Percentiles rank a stretch among this genome's conserved stretches.
These are phyloP conservation scores for Xanthorhoe spadicearia DNA, from an alignment of 2,888 invertebrate species.

Conservation along the genomic window DNA sequence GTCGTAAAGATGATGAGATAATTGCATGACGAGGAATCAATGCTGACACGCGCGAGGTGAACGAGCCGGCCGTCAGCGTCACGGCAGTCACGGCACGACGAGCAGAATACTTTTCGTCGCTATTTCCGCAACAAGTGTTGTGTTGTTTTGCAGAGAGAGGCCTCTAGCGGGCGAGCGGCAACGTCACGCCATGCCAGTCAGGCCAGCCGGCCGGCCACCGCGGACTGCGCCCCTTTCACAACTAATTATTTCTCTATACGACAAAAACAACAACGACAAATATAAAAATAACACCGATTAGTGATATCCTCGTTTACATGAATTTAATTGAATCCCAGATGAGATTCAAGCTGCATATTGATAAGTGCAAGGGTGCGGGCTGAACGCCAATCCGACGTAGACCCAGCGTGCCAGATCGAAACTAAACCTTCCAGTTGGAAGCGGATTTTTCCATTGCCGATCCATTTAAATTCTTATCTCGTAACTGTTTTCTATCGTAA, in stretches of 20 bases:
- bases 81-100: slow-evolving; percentile 55
- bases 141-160: slow-evolving; percentile 81
- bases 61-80: slow-evolving; percentile 55
- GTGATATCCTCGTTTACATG: slow-evolving; percentile 7
- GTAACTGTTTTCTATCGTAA: neutral
- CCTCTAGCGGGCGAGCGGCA: slow-evolving; percentile 67
- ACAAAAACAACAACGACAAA: neutral
- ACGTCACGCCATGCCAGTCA: slow-evolving; percentile 32
- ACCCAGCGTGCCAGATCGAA: slow-evolving; percentile 4
- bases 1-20: slow-evolving; percentile 30
- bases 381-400: slow-evolving; percentile 14
- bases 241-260: slow-evolving; percentile 3
- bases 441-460: neutral
- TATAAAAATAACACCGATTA: neutral
- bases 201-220: slow-evolving; percentile 8
- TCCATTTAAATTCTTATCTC: neutral
- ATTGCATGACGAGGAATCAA: slow-evolving; percentile 43
- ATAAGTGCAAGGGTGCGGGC: slow-evolving; percentile 11
- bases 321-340: slow-evolving; percentile 9
- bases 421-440: neutral
- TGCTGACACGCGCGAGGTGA: slow-evolving; percentile 60
- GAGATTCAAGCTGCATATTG: slow-evolving; percentile 16
- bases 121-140: slow-evolving; percentile 83
- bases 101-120: slow-evolving; percentile 73
- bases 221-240: slow-evolving; percentile 5